Conservation (phyloP, 2,888 invertebrate species). For the Helleia helle region DNA sequence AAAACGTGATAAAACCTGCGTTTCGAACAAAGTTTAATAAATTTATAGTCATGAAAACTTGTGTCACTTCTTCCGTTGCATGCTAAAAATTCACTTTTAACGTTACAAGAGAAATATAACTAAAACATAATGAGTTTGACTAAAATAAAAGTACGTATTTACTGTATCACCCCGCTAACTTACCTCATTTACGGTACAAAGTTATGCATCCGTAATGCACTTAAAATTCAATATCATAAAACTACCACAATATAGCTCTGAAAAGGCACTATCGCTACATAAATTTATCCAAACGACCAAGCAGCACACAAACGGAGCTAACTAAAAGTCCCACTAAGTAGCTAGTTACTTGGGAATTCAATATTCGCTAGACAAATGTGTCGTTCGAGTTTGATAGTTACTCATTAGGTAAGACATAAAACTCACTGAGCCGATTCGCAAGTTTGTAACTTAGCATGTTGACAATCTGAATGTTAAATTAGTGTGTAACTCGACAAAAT, state of each 20-base stretch:
- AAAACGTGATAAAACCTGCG: no score
- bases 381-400: conserved; percentile 59
- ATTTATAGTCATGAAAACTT: no score
- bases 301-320: conserved; percentile 12
- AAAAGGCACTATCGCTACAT: conserved; percentile 2
- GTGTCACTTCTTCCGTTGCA: no score
- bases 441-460: conserved; percentile 27
- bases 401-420: conserved; percentile 42
- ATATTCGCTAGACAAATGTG: conserved; percentile 62
- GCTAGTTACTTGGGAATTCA: conserved; percentile 39
- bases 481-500: conserved; percentile 8
- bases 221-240: conserved; percentile 9
- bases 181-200: conserved; percentile 1
- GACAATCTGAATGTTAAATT: conserved; percentile 17
- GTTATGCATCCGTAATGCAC: not conserved
- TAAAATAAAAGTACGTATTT: no score
- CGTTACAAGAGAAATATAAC: no score
- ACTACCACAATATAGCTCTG: conserved; percentile 6
- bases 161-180: not conserved
- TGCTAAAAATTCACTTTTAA: no score
- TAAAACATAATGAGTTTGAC: no score
- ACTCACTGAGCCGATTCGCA: conserved; percentile 36
- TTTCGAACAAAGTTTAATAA: no score
- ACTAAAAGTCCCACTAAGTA: conserved; percentile 21
- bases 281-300: conserved; percentile 1